phyloP scores from a whole-genome alignment of 2,888 invertebrate genomes.

The Eurytoma adleriae region DNA sequence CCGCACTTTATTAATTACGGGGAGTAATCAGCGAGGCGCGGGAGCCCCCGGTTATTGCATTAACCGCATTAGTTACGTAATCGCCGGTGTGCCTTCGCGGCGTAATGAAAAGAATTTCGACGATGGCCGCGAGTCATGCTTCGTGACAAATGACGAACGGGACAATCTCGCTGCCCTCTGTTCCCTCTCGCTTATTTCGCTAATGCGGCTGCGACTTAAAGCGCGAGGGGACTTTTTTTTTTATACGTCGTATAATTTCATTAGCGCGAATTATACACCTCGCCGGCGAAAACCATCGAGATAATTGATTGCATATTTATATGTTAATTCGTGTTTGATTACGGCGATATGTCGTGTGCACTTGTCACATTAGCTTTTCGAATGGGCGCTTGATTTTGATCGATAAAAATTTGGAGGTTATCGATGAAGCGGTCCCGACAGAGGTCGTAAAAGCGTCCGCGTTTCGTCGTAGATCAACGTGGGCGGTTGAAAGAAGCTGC shows the following conservation, averaged over 20 bases:
- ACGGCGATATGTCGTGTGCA: too few relatives aligned
- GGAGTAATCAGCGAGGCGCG: slow-evolving; percentile 13
- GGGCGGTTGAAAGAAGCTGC: slow-evolving; percentile 29
- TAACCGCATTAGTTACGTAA: not conserved
- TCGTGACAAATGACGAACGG: slow-evolving; percentile 8
- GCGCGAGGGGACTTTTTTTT: too few relatives aligned
- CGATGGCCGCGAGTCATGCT: slow-evolving; percentile 13
- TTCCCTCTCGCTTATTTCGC: not conserved
- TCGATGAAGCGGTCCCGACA: not conserved
- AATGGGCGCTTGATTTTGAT: not conserved
- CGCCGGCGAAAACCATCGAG: too few relatives aligned
- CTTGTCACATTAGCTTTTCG: too few relatives aligned
- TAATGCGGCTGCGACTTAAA: too few relatives aligned
- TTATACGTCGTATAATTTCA: too few relatives aligned
- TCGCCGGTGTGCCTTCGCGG: not conserved
- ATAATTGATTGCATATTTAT: too few relatives aligned
- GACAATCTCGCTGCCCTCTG: not conserved
- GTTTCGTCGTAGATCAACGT: not conserved
- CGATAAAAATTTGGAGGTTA: not conserved
- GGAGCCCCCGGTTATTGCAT: slow-evolving; percentile 30
- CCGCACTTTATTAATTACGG: slow-evolving; percentile 24
- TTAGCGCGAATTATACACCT: too few relatives aligned
- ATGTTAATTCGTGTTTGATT: too few relatives aligned
- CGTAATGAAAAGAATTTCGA: slow-evolving; percentile 26
- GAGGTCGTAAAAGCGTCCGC: not conserved